Evolutionary conservation across 2,888 invertebrate species (phyloP), one percentile per base, ranked within the genome.

Genomic region (Drosophila koepferae): DNA sequence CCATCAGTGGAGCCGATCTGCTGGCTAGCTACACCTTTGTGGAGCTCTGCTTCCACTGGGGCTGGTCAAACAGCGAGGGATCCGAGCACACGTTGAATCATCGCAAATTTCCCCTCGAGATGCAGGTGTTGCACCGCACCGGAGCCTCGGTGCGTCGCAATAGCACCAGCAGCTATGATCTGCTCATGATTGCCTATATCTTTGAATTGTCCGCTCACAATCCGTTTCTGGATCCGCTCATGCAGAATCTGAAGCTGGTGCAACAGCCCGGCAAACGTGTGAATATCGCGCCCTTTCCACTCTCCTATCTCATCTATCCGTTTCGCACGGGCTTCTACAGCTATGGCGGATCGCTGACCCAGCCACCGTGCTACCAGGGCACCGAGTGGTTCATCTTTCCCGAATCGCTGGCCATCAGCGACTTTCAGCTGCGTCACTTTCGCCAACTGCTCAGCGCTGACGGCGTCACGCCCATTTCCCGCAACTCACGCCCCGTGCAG

Each of bases 341-440:
- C 23, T 95, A 95, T 82, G 91, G 91, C 3, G 95, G 95, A 1
- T 95, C 95, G 0, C 82, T 95, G 16, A 94, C 94, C 0, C 93
- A 94, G 67, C 95, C 95, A 6, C 95, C 95, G 0, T 95, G 94
- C 80, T 94, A 93, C n/a, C 94, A 95, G 89, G 94, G 94, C 10
- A 94, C 94, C 6, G 93, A 94, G 54, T 95, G 95, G 95, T 94
- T 95, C 72, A 88, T 95, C n/a, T 94, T 94, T 63, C 94, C 95
- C 0, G 94, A 95, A 81, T 93, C 95, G 0, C 86, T 95, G 70
- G 92, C 94, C 36, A 94, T 95, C 62, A 94, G 95, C 8, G 91
- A 93, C 10, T 91, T 91, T 31, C 95, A 95, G 82, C 67, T 93
- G 28, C 89, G 90, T 41, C 91, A 92, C 66, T 93, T 93, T 64